Base-by-base conservation (phyloP, 1,140 invertebrate species). In the Euschistus heros region DNA sequence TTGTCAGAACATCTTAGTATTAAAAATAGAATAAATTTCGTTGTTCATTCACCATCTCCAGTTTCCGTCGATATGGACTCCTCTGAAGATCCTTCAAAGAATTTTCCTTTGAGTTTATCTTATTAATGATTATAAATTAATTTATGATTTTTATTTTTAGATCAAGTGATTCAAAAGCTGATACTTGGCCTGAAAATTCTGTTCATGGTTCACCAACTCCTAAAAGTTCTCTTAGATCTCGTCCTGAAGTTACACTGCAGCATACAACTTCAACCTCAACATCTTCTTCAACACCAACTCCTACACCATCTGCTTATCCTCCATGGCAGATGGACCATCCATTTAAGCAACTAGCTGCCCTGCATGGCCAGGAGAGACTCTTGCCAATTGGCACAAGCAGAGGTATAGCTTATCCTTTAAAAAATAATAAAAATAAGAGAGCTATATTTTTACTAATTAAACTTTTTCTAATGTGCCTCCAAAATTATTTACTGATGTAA, bases 361-460 rank as follows among this genome's bases (percentile, higher is more conserved):
- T 73, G 37, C 66, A 68, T 59, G 46, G 59, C 62, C 70, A 83
- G 2, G 83, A 85, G 72, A 70, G 83, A 67, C 73, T 85, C 6
- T 69, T 84, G 57, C 82, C 82, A 0, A 81, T 84, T 67, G 83
- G 83, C 33, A 77, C 75, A 27, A 68, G 70, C 2, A 73, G 78
- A 70, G 74, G 78, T 80, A 74, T 72, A 20, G n/a, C 7, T 24
- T 59, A 7, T 15, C 20, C 54, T 20, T 20, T 57, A 47, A 17
- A 17, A 18, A 5, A 47, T 47, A 18, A 3, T 15, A 47, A 18
- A 3, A 5, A 47, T 47, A 2, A 47, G 13, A 47, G 42, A 44
- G 42, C 42, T 17, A 44, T 44, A 44, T 33, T 44, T 44, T 17
- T 44, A 10, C 17, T 44, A 10, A n/a, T n/a, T n/a, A n/a, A n/a